Percentiles rank a stretch among this genome's conserved stretches.
Conservation (phyloP, 2,797 vertebrate genomes). For the Crenuchus spilurus region DNA sequence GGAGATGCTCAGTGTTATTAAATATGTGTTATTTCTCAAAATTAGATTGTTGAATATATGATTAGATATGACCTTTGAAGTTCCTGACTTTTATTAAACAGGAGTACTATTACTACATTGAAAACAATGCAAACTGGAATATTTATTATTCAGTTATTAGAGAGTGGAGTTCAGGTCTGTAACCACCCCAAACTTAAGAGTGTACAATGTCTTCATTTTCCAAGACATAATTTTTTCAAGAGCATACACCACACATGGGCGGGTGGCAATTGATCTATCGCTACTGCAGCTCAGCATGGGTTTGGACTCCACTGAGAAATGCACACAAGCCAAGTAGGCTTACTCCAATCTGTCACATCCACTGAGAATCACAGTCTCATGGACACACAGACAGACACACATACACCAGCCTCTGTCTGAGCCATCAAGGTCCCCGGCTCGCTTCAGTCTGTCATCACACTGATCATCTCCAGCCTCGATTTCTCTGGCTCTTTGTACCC, state of each 20-base stretch:
- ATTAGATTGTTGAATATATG: too few relatives aligned
- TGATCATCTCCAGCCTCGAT: slow-evolving; percentile 8
- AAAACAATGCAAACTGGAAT: too few relatives aligned
- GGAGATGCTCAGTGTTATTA: too few relatives aligned
- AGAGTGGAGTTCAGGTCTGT: too few relatives aligned
- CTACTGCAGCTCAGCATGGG: slow-evolving; percentile 17
- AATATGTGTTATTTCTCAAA: too few relatives aligned
- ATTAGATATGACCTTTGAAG: too few relatives aligned
- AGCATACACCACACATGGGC: slow-evolving; percentile 7
- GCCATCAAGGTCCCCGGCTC: neutral
- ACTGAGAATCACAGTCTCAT: slow-evolving; percentile 26
- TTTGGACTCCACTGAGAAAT: slow-evolving; percentile 12
- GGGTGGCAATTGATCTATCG: slow-evolving; percentile 21
- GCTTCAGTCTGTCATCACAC: slow-evolving; percentile 13
- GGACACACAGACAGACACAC: neutral
- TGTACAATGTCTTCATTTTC: too few relatives aligned
- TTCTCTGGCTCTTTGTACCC: slow-evolving; percentile 8
- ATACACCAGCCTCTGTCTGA: neutral
- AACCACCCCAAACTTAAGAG: too few relatives aligned
- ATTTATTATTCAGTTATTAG: too few relatives aligned
- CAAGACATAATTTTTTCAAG: too few relatives aligned
- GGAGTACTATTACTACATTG: too few relatives aligned
- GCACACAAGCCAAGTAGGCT: slow-evolving; percentile 33
- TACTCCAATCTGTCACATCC: slow-evolving; percentile 33
- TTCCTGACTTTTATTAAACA: too few relatives aligned